Conservation (phyloP, 2,888 invertebrate species). For the Liposcelis brunnea region DNA sequence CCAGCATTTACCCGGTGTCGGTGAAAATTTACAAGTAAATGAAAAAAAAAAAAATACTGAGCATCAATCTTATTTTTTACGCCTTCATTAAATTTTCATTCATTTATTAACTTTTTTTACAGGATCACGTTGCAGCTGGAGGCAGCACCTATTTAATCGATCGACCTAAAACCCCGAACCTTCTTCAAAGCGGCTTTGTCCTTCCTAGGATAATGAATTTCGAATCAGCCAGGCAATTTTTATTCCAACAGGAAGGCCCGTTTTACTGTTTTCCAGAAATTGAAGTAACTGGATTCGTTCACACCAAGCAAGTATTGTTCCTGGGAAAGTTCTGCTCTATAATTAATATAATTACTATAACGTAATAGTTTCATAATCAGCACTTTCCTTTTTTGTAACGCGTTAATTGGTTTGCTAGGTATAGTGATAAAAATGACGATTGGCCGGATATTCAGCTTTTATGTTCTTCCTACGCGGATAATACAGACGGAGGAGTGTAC, state of each 20-base stretch:
- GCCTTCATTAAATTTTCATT: too few relatives aligned
- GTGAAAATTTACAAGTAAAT: slow-evolving; percentile 33
- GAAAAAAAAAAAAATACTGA: too few relatives aligned
- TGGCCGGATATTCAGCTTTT: slow-evolving; percentile 13
- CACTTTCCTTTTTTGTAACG: background rate
- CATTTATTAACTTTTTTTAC: slow-evolving; percentile 26
- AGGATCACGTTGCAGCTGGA: slow-evolving; percentile 68
- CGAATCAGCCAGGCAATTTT: slow-evolving; percentile 43
- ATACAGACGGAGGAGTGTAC: slow-evolving; percentile 19
- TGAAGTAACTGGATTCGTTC: slow-evolving; percentile 61
- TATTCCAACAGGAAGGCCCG: slow-evolving; percentile 40
- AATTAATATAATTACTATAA: background rate
- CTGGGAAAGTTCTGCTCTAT: background rate
- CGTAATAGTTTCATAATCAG: background rate
- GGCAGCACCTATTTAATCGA: slow-evolving; percentile 57
- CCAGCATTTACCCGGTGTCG: slow-evolving; percentile 24
- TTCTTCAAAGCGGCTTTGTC: slow-evolving; percentile 40
- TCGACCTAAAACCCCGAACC: slow-evolving; percentile 20
- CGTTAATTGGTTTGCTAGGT: too few relatives aligned
- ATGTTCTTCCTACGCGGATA: slow-evolving; percentile 18
- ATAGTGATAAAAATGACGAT: slow-evolving; percentile 20
- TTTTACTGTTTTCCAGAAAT: slow-evolving; percentile 59
- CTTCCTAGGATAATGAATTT: slow-evolving; percentile 44
- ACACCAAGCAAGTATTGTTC: slow-evolving; percentile 34
- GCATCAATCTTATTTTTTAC: too few relatives aligned